Base-by-base conservation (phyloP, 2,888 invertebrate genomes). In the Conus canariensis region DNA sequence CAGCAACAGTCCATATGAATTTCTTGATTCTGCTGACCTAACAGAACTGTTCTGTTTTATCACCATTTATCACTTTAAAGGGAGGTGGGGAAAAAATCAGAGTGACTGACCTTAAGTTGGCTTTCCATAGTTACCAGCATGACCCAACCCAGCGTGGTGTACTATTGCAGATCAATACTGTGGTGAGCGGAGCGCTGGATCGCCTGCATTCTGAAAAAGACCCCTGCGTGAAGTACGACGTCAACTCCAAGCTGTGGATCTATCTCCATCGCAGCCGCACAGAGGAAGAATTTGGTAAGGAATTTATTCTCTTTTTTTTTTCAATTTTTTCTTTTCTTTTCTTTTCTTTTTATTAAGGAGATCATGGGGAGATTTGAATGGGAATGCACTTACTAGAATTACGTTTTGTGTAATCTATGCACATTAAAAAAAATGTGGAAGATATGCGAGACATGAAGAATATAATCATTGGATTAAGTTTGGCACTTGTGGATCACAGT, bases 161-260 rank as follows among this genome's bases (percentile, higher is more conserved):
- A 64, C 16, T 64, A 16, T 56, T 1, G 8, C 94, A 96, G 95
- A 94, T 96, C 22, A 96, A 96, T 92, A 95, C 95, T 30, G 96
- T 96, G 25, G 96, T 99, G 0, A 98, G 98, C 91, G 98, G 98
- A 0, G 98, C 99, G 0, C 96, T 99, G 86, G 99, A 99, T 95
- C 97, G 99, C 30, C 97, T 99, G 95, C 98, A 99, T 94, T 98
- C 98, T 16, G 98, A 99, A 93, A 97, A 98, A 90, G 99, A 99
- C 96, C 99, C 99, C 0, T 98, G 99, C 94, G 99, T 99, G 0
- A 98, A 98, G 94, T 99, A 99, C 95, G 99, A 99, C 96, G 98
- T 98, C 1, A 98, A 98, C 94, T 97, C 98, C 8, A 99, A 99
- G 94, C 97, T 98, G 64, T 99, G 99, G 99, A 98, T 99, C n/a